Conservation (phyloP, 2,888 invertebrate species). For the Sminthurides aquaticus region DNA sequence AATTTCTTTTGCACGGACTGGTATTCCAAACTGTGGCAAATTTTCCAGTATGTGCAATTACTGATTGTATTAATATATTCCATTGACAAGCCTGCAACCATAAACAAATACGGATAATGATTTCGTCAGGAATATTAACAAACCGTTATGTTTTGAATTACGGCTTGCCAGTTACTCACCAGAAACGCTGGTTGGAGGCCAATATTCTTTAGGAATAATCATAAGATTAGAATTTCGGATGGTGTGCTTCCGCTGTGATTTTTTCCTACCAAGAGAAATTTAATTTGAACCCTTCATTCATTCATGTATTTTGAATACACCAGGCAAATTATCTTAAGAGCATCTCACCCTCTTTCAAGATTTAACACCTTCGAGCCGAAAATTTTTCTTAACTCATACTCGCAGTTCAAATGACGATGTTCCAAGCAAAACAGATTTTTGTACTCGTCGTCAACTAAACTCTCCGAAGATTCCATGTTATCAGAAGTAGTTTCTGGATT, state of each 20-base stretch:
- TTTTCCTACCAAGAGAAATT: constrained; percentile 40
- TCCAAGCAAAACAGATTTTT: constrained; percentile 58
- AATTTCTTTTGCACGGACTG: constrained; percentile 67
- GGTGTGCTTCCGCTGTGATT: constrained; percentile 35
- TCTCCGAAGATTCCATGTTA: not conserved
- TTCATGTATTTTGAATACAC: too few relatives aligned
- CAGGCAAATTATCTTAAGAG: too few relatives aligned
- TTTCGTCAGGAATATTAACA: too few relatives aligned
- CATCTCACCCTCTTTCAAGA: constrained; percentile 57
- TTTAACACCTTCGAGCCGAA: constrained; percentile 73
- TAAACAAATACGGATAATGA: constrained; percentile 17
- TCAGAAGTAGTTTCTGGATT: not conserved
- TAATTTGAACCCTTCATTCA: too few relatives aligned
- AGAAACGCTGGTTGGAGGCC: constrained; percentile 63
- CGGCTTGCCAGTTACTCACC: constrained; percentile 47
- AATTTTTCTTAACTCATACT: constrained; percentile 70
- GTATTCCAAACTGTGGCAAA: constrained; percentile 67
- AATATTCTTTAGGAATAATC: constrained; percentile 62
- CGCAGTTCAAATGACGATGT: constrained; percentile 65
- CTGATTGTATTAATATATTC: constrained; percentile 53
- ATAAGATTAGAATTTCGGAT: constrained; percentile 51
- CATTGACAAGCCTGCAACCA: constrained; percentile 60
- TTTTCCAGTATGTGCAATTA: constrained; percentile 60
- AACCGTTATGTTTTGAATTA: too few relatives aligned
- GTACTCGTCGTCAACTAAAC: constrained; percentile 14